Conservation (phyloP, 1,140 invertebrate species). For the Anadara kagoshimensis region DNA sequence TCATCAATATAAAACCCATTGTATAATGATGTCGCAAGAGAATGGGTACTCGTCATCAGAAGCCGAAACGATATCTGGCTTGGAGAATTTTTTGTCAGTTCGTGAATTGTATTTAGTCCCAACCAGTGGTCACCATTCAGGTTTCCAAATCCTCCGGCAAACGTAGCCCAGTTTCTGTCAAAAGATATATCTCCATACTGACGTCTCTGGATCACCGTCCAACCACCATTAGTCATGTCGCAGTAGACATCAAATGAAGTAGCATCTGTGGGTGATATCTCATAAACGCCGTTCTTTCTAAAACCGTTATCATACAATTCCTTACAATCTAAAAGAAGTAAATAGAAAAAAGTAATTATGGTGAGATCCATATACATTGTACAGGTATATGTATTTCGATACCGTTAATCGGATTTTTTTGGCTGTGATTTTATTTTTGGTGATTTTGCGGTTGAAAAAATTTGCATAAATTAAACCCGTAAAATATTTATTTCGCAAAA, state of each 20-base stretch:
- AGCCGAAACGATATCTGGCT: no score
- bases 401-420: no score
- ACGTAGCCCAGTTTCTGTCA: constrained; percentile 93
- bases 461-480: no score
- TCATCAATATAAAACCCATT: no score
- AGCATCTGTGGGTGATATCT: constrained; percentile 81
- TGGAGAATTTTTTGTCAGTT: constrained; percentile 55
- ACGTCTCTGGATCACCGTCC: constrained; percentile 88
- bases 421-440: no score
- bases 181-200: constrained; percentile 87
- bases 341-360: no score
- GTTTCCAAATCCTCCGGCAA: constrained; percentile 96
- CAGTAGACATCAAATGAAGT: constrained; percentile 84
- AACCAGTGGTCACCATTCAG: constrained; percentile 81
- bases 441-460: no score
- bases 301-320: constrained; percentile 59
- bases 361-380: no score
- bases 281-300: constrained; percentile 77
- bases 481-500: no score
- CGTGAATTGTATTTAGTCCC: constrained; percentile 74
- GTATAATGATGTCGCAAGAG: no score
- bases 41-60: no score
- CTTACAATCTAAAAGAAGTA: constrained; percentile 61
- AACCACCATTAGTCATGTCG: constrained; percentile 86
- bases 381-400: no score